Evolutionary conservation across 2,797 vertebrate species (phyloP).

Genomic region (Agapornis canus): DNA sequence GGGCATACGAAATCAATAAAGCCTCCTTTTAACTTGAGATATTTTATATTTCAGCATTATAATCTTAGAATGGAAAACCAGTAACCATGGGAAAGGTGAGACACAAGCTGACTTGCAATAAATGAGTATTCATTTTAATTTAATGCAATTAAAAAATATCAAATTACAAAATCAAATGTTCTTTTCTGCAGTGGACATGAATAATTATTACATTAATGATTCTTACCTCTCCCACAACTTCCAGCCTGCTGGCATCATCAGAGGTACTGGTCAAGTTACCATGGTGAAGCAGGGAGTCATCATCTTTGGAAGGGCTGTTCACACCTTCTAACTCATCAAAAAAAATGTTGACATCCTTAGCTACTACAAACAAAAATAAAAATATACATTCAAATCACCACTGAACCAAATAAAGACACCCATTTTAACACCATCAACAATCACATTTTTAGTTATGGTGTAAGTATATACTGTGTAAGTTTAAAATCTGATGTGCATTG

Average conservation of each 20-base stretch:
- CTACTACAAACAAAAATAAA: constrained; percentile 75
- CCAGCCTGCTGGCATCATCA: constrained; percentile 84
- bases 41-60: background rate
- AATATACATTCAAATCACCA: background rate
- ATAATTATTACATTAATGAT: background rate
- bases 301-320: constrained; percentile 88
- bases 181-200: background rate
- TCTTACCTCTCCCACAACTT: constrained; percentile 85
- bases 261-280: constrained; percentile 87
- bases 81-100: background rate
- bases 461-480: background rate
- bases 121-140: background rate
- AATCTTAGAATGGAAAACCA: background rate
- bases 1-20: background rate
- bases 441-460: background rate
- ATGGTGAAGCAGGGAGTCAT: constrained; percentile 87
- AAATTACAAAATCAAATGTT: background rate
- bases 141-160: background rate
- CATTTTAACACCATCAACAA: background rate
- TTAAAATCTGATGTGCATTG: background rate
- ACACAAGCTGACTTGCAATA: background rate
- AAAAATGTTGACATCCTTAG: constrained; percentile 88
- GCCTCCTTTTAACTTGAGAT: background rate
- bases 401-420: background rate
- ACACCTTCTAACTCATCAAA: constrained; percentile 84